Evolutionary conservation across 2,113 vertebrate genomes (phyloP).

Genomic region (Speoplatyrhinus poulsoni): DNA sequence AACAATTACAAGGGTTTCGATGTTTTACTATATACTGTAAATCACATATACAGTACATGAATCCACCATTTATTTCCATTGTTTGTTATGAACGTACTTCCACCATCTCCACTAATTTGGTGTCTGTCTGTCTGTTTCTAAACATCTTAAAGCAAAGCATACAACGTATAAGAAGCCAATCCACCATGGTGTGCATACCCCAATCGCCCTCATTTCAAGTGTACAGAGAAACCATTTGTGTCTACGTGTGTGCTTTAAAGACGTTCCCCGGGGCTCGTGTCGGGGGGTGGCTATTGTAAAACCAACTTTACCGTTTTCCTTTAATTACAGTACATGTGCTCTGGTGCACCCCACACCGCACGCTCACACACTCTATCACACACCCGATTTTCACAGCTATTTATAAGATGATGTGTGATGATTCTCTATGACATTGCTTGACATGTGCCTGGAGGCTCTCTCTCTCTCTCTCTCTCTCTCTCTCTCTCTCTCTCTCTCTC

Average conservation of each 20-base stretch:
- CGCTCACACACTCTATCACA: constrained; percentile 48
- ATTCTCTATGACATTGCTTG: constrained; percentile 77
- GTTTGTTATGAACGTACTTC: too few relatives aligned
- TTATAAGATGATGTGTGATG: constrained; percentile 76
- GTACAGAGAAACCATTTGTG: constrained; percentile 37
- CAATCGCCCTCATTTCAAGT: constrained; percentile 21
- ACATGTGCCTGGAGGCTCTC: constrained; percentile 73
- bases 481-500: constrained; percentile 42
- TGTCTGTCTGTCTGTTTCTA: constrained; percentile 4
- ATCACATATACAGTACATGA: not conserved
- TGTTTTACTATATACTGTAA: not conserved
- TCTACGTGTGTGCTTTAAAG: constrained; percentile 52
- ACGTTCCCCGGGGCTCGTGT: constrained; percentile 31
- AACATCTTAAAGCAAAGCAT: constrained; percentile 16
- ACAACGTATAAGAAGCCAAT: constrained; percentile 36
- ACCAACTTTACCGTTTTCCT: constrained; percentile 70
- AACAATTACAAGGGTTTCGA: not conserved
- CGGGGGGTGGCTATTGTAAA: constrained; percentile 34
- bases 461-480: constrained; percentile 43
- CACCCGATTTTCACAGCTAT: constrained; percentile 75
- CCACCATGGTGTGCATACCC: not conserved
- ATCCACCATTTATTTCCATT: too few relatives aligned
- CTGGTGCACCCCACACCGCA: constrained; percentile 58
- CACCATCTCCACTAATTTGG: too few relatives aligned
- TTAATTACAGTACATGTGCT: constrained; percentile 68